These are phyloP conservation scores for Plusia festucae DNA, from an alignment of 2,888 invertebrate species.

Conservation along the genomic window DNA sequence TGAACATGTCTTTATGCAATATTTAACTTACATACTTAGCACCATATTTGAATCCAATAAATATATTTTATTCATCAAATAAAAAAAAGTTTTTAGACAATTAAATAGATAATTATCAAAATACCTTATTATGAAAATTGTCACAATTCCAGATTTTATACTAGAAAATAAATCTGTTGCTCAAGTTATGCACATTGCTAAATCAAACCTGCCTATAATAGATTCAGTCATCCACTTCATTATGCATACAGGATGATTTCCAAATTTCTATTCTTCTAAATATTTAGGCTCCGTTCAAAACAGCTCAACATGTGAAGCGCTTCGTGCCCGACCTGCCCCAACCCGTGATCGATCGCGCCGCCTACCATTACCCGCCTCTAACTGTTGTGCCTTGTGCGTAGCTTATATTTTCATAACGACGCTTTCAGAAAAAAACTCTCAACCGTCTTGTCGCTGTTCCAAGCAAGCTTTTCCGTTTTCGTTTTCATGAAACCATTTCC, in stretches of 20 bases:
- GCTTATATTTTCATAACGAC: constrained; percentile 60
- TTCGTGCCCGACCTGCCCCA: constrained; percentile 83
- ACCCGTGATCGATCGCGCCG: constrained; percentile 83
- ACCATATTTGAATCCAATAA: too few relatives aligned
- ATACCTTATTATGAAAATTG: background rate
- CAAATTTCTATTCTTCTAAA: constrained; percentile 22
- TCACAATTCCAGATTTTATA: constrained; percentile 7
- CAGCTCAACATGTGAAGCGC: constrained; percentile 59
- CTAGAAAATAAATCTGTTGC: constrained; percentile 13
- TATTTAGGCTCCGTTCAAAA: constrained; percentile 19
- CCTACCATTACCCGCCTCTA: constrained; percentile 68
- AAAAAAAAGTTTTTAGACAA: too few relatives aligned
- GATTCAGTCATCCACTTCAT: constrained; percentile 5
- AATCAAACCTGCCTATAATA: background rate
- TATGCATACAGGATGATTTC: constrained; percentile 2
- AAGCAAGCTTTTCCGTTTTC: constrained; percentile 12
- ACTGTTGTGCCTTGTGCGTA: constrained; percentile 71
- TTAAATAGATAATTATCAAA: too few relatives aligned
- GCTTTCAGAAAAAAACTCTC: constrained; percentile 23
- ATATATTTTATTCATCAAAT: too few relatives aligned
- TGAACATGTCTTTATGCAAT: too few relatives aligned
- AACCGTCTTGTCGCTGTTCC: constrained; percentile 10
- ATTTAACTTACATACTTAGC: too few relatives aligned
- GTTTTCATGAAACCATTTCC: constrained; percentile 8
- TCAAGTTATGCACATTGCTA: background rate